phyloP scores from a whole-genome alignment of 2,888 invertebrate genomes.

The Exocentrus adspersus region DNA sequence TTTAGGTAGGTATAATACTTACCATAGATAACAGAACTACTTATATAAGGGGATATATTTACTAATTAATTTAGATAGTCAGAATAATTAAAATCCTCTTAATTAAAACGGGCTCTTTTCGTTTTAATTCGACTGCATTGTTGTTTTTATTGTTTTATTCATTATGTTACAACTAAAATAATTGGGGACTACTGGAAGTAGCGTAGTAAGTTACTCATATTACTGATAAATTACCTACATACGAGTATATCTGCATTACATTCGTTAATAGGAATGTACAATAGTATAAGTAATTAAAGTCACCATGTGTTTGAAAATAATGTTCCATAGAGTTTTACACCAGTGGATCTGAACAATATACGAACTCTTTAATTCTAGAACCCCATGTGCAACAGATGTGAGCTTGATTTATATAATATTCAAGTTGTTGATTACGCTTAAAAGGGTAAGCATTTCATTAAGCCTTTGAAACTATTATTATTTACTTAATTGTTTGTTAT shows the following conservation, averaged over 20 bases:
- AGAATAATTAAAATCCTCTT: too few species aligned
- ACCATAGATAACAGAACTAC: neutral
- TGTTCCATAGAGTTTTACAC: slow-evolving; percentile 2
- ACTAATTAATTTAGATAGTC: too few species aligned
- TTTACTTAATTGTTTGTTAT: slow-evolving; percentile 19
- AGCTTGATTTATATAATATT: slow-evolving; percentile 2
- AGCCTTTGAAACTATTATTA: slow-evolving; percentile 18
- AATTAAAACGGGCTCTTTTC: too few species aligned
- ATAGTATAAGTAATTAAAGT: neutral
- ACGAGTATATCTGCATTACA: too few species aligned
- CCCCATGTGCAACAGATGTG: slow-evolving; percentile 9
- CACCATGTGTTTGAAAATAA: neutral
- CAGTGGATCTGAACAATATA: neutral
- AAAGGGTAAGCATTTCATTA: slow-evolving; percentile 17
- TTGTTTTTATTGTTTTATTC: too few species aligned
- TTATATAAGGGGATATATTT: too few species aligned
- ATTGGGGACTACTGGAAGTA: too few species aligned
- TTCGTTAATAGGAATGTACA: too few species aligned
- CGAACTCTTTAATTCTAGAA: neutral
- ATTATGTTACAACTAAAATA: too few species aligned
- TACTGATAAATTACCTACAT: too few species aligned
- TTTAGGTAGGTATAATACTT: neutral
- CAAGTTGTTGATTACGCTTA: neutral
- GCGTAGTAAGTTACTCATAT: too few species aligned
- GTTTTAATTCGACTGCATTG: too few species aligned